phyloP scores from a whole-genome alignment of 2,797 vertebrate genomes.

The Anguilla marmorata region DNA sequence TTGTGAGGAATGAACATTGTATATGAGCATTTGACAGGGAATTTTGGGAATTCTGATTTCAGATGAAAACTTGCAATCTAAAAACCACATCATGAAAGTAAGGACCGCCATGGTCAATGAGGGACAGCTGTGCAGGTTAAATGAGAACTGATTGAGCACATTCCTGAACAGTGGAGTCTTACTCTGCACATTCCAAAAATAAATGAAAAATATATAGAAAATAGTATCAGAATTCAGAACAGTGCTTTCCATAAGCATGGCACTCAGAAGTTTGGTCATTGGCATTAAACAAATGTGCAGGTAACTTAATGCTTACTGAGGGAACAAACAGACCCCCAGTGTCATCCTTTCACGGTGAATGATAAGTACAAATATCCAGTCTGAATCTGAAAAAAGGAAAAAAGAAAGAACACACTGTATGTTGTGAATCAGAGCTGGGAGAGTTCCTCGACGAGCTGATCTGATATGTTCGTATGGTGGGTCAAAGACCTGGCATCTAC shows the following conservation, averaged over 20 bases:
- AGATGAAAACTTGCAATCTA: neutral
- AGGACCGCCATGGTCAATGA: neutral
- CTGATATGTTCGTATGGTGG: neutral
- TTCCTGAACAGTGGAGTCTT: no score
- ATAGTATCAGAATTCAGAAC: neutral
- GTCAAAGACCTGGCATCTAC: slow-evolving; percentile 28
- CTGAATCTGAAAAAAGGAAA: slow-evolving; percentile 18
- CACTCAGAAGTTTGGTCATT: neutral
- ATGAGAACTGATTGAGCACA: neutral
- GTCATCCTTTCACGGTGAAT: slow-evolving; percentile 16
- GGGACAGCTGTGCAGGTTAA: neutral
- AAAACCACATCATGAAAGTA: neutral
- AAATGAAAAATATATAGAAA: neutral
- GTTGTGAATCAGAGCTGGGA: slow-evolving; percentile 23
- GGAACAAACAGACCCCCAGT: neutral
- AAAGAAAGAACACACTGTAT: neutral
- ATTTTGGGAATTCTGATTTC: neutral
- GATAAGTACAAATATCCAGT: slow-evolving; percentile 40
- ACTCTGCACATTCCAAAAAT: neutral
- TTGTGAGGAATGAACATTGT: neutral
- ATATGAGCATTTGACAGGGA: neutral
- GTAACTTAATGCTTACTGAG: slow-evolving; percentile 1
- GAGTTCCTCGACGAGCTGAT: slow-evolving; percentile 35
- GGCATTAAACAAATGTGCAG: neutral
- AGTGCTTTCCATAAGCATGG: neutral